Evolutionary conservation across 92 coral and sea anemone species (phyloP), one percentile per base, ranked within the genome.

Genomic region (Zoanthus sociatus): DNA sequence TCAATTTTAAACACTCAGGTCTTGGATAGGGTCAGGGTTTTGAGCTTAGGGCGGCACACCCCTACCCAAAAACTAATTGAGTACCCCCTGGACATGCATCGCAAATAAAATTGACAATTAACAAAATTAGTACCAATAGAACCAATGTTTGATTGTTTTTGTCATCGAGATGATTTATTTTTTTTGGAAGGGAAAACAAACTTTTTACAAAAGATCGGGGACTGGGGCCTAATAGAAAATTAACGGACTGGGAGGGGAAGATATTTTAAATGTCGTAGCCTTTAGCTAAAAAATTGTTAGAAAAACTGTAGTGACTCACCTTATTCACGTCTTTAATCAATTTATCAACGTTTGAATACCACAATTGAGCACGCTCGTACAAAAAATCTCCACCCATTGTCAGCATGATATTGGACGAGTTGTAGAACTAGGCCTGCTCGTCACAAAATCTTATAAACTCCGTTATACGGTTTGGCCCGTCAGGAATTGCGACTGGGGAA

Each of bases 361-460:
- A 97, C 31, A 89, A 77, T 60, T 93, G 63, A 1, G 99, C 99
- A 77, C 92, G 91, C 72, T 95, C 95, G 64, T 93, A 97, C 92
- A 90, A 86, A 51, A 97, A 97, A 72, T 97, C 99, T 46, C 91
- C 88, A 45, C 99, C 99, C 99, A 97, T 95, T 1, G 97, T 97
- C 10, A 97, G 44, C 88, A 97, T 93, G 72, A 97, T 88, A 68
- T 95, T 88, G 58, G 93, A 92, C 4, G 94, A 95, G 79, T 92
- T 83, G 81, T 93, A 97, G 53, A 92, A 95, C 17, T 71, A 42
- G 15, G 96, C 99, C 73, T 97, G 98, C 47, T 91, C 85, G 73
- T 94, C 92, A 53, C 92, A 51, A 5, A 75, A 55, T n/a, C 84
- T 48, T 10, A 97, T 89, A 79, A 97, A 97, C 79, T 74, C 83